These are phyloP conservation scores for Pygoscelis antarcticus DNA, from an alignment of 2,113 vertebrate genomes.

Conservation along the genomic window DNA sequence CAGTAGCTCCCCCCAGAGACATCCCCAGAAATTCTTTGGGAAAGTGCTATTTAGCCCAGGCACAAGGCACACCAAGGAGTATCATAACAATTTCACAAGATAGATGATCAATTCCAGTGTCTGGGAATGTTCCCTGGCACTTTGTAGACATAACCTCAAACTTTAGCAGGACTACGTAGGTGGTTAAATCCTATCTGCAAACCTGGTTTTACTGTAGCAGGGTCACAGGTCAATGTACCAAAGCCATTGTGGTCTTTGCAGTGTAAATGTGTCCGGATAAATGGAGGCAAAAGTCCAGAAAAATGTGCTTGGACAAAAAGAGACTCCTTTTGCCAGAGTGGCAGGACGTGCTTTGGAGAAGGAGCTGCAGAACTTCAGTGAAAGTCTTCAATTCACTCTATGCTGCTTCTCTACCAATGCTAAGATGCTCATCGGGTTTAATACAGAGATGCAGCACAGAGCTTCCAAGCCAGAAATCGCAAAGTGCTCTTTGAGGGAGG, in stretches of 20 bases:
- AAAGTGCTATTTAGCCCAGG: not conserved
- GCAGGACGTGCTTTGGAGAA: not conserved
- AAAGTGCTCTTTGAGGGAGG: not conserved
- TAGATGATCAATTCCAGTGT: rapidly evolving
- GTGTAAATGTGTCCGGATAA: not conserved
- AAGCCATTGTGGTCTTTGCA: not conserved
- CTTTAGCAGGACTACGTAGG: rapidly evolving
- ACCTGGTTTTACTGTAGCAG: not conserved
- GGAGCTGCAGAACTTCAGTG: not conserved
- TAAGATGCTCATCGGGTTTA: not conserved
- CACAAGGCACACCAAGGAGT: not conserved
- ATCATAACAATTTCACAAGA: not conserved
- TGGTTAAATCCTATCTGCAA: not conserved
- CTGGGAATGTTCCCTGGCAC: not conserved
- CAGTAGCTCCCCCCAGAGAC: rapidly evolving
- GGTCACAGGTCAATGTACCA: not conserved
- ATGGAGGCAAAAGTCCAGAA: not conserved
- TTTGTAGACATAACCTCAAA: not conserved
- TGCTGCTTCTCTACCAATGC: not conserved
- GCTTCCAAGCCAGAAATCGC: not conserved
- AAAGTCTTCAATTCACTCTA: rapidly evolving
- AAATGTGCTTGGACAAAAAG: not conserved
- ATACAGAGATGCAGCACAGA: not conserved
- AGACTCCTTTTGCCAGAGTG: not conserved
- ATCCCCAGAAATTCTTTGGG: not conserved